Percentiles rank a stretch among this genome's conserved stretches.
Evolutionary conservation across 2,113 vertebrate genomes (phyloP).

Genomic region (Silurus asotus): DNA sequence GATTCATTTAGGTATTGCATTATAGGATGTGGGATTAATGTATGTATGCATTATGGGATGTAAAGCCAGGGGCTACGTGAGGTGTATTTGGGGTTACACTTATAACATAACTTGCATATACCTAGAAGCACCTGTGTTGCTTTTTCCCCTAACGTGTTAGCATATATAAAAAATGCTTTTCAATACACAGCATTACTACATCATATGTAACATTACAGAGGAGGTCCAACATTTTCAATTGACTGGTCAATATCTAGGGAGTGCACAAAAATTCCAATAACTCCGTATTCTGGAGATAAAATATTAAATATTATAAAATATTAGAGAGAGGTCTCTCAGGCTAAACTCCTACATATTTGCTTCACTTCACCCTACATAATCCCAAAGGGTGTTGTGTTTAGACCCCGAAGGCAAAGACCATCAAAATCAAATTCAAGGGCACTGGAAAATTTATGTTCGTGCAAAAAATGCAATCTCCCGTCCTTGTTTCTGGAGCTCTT

Average conservation of each 20-base stretch:
- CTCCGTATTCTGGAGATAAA: background rate
- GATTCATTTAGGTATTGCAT: background rate
- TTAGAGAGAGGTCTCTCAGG: background rate
- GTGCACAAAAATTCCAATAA: background rate
- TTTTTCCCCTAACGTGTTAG: background rate
- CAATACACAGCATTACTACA: background rate
- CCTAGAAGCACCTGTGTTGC: background rate
- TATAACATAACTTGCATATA: background rate
- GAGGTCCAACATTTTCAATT: too few species aligned
- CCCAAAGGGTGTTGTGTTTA: background rate
- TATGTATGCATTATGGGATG: background rate
- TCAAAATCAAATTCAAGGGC: background rate
- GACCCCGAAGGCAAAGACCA: background rate
- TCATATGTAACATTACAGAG: background rate
- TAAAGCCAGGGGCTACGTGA: background rate
- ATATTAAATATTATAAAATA: background rate
- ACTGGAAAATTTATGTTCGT: background rate
- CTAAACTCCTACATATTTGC: background rate
- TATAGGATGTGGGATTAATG: background rate
- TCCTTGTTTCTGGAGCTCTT: conserved; percentile 56
- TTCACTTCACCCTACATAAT: background rate
- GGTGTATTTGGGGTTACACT: background rate
- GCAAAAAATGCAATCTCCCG: background rate
- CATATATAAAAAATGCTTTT: background rate
- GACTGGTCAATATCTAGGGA: background rate